Evolutionary conservation across 2,888 invertebrate genomes (phyloP).

Genomic region (Tetranychus piercei): DNA sequence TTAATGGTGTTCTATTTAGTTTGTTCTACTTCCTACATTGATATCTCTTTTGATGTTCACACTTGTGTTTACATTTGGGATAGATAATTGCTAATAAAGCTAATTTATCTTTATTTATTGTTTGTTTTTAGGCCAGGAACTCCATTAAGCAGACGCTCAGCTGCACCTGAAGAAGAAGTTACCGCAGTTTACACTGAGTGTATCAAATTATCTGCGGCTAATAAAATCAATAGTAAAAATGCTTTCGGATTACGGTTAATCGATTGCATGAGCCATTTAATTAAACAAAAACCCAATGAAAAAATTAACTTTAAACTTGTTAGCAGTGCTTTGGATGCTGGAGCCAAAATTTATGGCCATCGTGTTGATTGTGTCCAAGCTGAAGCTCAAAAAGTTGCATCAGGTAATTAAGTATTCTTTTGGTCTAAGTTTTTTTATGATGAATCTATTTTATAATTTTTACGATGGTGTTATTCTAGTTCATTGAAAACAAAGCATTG

Average conservation of each 20-base stretch:
- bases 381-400: conserved; percentile 34
- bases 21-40: too few relatives aligned
- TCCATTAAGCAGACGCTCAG: not conserved
- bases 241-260: conserved; percentile 71
- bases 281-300: conserved; percentile 41
- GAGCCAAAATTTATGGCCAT: conserved; percentile 66
- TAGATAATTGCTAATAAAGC: too few relatives aligned
- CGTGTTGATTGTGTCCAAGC: conserved; percentile 67
- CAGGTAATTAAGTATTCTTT: not conserved
- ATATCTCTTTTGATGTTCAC: too few relatives aligned
- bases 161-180: not conserved
- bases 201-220: conserved; percentile 57
- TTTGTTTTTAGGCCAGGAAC: not conserved
- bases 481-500: not conserved
- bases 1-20: too few relatives aligned
- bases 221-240: conserved; percentile 57
- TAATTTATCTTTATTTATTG: not conserved
- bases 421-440: not conserved
- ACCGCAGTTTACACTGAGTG: conserved; percentile 43
- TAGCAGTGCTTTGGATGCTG: conserved; percentile 66
- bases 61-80: too few relatives aligned
- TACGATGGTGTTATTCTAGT: not conserved
- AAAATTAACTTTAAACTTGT: conserved; percentile 40
- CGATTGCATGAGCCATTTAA: conserved; percentile 58
- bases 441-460: not conserved